Base-by-base conservation (phyloP, 2,888 invertebrate genomes). In the Melanostoma mellinum region DNA sequence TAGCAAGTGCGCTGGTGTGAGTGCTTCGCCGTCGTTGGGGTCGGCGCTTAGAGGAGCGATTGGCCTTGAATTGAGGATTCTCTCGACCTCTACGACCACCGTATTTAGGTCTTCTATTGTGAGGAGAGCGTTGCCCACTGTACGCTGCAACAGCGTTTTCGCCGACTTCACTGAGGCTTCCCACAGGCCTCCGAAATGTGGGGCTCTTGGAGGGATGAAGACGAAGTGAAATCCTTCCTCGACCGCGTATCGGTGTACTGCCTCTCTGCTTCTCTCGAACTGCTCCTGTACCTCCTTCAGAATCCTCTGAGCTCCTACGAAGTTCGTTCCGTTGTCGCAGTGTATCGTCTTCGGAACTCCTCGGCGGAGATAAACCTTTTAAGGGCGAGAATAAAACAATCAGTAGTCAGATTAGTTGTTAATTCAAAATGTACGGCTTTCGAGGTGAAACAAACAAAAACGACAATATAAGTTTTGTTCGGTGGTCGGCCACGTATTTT, bases 51-150 rank as follows among this genome's bases (percentile, higher is more conserved):
- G n/a, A n/a, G n/a, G n/a, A n/a, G n/a, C n/a, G n/a, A n/a, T n/a
- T n/a, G n/a, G n/a, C n/a, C n/a, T n/a, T n/a, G n/a, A n/a, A n/a
- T n/a, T n/a, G n/a, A n/a, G n/a, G n/a, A n/a, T n/a, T n/a, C n/a
- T 81, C 74, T 86, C 86, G 3, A 86, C 73, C 85, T 87, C 85
- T 9, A 79, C 48, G 4, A n/a, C n/a, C n/a, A n/a, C n/a, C n/a
- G n/a, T n/a, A n/a, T n/a, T n/a, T n/a, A n/a, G n/a, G n/a, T n/a
- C n/a, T n/a, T n/a, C n/a, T n/a, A n/a, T n/a, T n/a, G n/a, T n/a
- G n/a, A n/a, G n/a, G n/a, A n/a, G n/a, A n/a, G n/a, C n/a, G n/a
- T n/a, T n/a, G n/a, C n/a, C n/a, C n/a, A n/a, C n/a, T n/a, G n/a
- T n/a, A n/a, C n/a, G n/a, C n/a, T n/a, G n/a, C n/a, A n/a, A n/a